phyloP scores from a whole-genome alignment of 2,888 invertebrate genomes.

The Mimachlamys varia region DNA sequence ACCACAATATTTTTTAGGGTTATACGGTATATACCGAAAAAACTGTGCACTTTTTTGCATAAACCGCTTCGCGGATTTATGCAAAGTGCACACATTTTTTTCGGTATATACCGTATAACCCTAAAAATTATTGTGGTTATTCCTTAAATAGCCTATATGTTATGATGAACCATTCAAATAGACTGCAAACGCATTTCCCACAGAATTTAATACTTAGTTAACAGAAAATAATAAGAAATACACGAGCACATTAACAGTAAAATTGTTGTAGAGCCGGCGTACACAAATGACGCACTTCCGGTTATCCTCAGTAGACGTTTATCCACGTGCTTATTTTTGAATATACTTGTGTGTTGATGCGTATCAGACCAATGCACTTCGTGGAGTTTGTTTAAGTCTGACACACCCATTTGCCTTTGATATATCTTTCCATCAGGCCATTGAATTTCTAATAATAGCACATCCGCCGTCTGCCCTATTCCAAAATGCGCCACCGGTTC shows the following conservation, averaged over 20 bases:
- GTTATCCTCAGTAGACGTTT: background rate
- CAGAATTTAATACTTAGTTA: background rate
- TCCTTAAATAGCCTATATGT: no score
- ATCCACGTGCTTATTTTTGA: background rate
- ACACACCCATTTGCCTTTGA: background rate
- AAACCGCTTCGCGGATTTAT: no score
- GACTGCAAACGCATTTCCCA: no score
- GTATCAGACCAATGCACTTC: background rate
- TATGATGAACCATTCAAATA: no score
- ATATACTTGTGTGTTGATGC: background rate
- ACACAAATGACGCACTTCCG: background rate
- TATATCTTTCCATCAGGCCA: slow-evolving; percentile 65
- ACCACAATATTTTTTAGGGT: no score
- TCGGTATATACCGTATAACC: no score
- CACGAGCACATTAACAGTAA: background rate
- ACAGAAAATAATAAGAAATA: background rate
- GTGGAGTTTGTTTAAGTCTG: slow-evolving; percentile 38
- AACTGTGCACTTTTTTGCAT: no score
- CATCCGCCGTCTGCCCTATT: slow-evolving; percentile 54
- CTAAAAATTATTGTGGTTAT: no score
- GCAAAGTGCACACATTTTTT: no score
- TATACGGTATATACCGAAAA: no score
- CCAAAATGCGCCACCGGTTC: slow-evolving; percentile 77
- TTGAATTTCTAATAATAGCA: slow-evolving; percentile 51
- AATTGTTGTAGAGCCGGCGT: background rate